Conservation (phyloP, 2,113 vertebrate species). For the Struthidea cinerea region DNA sequence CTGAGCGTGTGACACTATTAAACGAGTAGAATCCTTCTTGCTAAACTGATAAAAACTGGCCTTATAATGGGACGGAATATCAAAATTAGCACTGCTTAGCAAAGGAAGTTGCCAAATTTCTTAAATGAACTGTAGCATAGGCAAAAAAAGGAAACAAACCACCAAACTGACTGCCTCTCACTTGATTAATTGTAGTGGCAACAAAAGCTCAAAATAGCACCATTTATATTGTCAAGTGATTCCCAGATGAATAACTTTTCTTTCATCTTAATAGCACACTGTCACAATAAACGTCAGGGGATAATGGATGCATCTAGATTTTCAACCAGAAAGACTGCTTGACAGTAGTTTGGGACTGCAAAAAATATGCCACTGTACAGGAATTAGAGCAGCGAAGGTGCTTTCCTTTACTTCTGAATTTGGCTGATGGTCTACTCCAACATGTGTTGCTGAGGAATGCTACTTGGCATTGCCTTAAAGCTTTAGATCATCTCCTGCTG, state of each 20-base stretch:
- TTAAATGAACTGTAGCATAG: neutral
- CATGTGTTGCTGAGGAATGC: neutral
- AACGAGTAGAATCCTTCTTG: neutral
- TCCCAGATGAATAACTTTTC: constrained; percentile 33
- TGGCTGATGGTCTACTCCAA: neutral
- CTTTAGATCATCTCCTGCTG: neutral
- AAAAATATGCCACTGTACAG: neutral
- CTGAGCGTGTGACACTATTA: neutral
- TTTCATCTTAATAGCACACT: neutral
- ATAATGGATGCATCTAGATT: constrained; percentile 23
- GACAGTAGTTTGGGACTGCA: neutral
- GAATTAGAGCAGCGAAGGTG: neutral
- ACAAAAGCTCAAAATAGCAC: constrained; percentile 30
- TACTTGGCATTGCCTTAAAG: neutral
- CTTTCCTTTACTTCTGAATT: neutral
- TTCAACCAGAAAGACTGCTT: neutral
- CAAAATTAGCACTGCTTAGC: neutral
- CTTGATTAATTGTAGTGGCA: constrained; percentile 55
- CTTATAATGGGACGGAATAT: neutral
- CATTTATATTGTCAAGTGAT: constrained; percentile 46
- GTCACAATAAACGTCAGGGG: constrained; percentile 8
- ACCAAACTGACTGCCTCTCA: neutral
- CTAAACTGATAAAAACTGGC: neutral
- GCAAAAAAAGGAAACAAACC: neutral
- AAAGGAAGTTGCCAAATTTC: neutral